Conservation (phyloP, 2,888 invertebrate genomes). For the Drosophila basisetae region DNA sequence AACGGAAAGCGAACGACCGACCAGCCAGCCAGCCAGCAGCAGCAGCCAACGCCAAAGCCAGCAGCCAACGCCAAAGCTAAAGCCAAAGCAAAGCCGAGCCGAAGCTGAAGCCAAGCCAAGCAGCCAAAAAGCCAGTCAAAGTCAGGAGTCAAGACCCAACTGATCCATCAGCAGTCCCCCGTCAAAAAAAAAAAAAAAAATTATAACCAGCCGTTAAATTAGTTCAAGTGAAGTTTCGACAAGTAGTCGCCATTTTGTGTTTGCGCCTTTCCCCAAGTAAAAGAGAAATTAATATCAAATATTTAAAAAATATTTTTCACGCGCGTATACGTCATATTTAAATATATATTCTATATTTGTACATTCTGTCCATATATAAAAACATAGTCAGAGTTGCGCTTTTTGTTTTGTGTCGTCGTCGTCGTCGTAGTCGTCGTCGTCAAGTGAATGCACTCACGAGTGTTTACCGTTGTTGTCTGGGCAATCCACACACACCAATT, state of each 20-base stretch:
- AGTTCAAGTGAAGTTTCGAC: constrained; percentile 35
- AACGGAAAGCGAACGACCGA: constrained; percentile 54
- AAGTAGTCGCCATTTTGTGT: constrained; percentile 64
- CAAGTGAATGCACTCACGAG: constrained; percentile 33
- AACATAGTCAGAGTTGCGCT: constrained; percentile 6
- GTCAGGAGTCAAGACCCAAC: constrained; percentile 14
- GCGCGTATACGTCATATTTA: constrained; percentile 62
- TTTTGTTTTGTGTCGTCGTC: constrained; percentile 1
- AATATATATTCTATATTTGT: constrained; percentile 24
- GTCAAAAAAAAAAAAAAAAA: constrained; percentile 7
- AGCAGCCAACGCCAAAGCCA: constrained; percentile 33
- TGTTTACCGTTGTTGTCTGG: constrained; percentile 40
- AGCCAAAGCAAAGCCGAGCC: constrained; percentile 24
- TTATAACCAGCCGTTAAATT: not conserved
- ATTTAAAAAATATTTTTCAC: constrained; percentile 9
- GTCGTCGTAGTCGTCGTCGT: not conserved
- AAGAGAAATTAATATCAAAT: constrained; percentile 12
- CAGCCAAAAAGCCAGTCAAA: constrained; percentile 26
- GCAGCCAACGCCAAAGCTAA: constrained; percentile 30
- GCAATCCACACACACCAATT: constrained; percentile 12
- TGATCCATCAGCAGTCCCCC: constrained; percentile 15
- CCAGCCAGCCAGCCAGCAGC: constrained; percentile 26
- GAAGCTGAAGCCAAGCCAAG: constrained; percentile 31
- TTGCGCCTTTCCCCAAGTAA: constrained; percentile 22
- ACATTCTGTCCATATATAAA: constrained; percentile 48